Base-by-base conservation (phyloP, 2,797 vertebrate species). In the Amniataba percoides region DNA sequence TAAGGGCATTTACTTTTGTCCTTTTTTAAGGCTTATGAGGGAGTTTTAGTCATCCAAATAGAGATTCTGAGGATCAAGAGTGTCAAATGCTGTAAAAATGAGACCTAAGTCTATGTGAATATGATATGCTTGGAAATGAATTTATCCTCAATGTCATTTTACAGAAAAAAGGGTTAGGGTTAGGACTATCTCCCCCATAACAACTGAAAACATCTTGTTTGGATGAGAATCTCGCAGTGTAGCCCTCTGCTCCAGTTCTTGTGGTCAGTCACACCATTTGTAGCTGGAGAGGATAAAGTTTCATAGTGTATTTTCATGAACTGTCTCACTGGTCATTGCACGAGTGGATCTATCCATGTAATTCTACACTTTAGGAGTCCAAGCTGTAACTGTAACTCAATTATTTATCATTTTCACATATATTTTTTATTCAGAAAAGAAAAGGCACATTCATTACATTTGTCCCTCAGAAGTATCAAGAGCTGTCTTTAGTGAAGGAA, bases 381-480 rank as follows among this genome's bases (percentile, higher is more conserved):
- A 7, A 16, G 14, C 39, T 82, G 49, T 31, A 66, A 61, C 55
- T 13, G 3, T 31, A 45, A 67, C 76, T 39, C 19, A 57, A 31
- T 53, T 69, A 65, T 62, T 43, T 52, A 11, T 27, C 21, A 59
- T 51, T 34, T 40, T 7, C 43, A 36, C 21, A 4, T 58, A 2
- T 34, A 52, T 65, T 55, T 36, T 55, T 36, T 16, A 55, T 43
- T 49, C 46, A 31, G 27, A 57, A 71, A 71, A 72, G 21, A 31
- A 69, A 69, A 81, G 70, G 19, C 70, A 87, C 72, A 76, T 48
- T 52, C n/a, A 40, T n/a, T 21, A 16, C 23, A 59, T 77, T 70
- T 77, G 72, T 11, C 73, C 49, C 12, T 14, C 36, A 74, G 21
- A 73, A 23, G 39, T 59, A 61, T 67, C 31, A 34, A 39, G 55